Conservation (phyloP, 2,797 vertebrate species). For the Discoglossus pictus region DNA sequence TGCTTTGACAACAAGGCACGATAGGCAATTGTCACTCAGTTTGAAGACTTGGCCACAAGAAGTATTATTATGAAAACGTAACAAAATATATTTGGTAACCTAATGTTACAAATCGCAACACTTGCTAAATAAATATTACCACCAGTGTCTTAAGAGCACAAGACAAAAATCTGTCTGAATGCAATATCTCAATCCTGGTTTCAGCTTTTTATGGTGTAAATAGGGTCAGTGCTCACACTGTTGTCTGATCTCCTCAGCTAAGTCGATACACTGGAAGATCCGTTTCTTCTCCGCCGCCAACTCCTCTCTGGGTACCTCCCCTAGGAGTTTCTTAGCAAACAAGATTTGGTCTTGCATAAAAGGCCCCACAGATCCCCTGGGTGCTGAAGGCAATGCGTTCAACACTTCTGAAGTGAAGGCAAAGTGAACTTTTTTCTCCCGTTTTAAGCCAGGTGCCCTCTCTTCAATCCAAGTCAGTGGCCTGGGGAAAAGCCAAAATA, state of each 20-base stretch:
- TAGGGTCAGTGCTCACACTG: constrained; percentile 62
- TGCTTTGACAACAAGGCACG: constrained; percentile 26
- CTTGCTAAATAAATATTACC: too few species aligned
- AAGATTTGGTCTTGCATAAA: constrained; percentile 90
- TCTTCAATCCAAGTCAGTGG: constrained; percentile 91
- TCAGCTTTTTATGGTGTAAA: constrained; percentile 17
- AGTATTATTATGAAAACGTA: too few species aligned
- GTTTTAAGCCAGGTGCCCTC: constrained; percentile 76
- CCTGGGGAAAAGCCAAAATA: constrained; percentile 63
- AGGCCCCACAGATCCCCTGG: constrained; percentile 74
- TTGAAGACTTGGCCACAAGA: too few species aligned
- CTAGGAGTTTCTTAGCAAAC: constrained; percentile 83
- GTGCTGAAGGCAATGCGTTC: constrained; percentile 75
- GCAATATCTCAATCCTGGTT: background rate
- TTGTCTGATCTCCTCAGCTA: constrained; percentile 79
- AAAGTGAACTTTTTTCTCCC: constrained; percentile 82
- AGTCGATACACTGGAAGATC: constrained; percentile 81
- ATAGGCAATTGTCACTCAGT: background rate
- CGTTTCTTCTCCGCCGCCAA: constrained; percentile 74
- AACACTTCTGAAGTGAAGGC: constrained; percentile 78
- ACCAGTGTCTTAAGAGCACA: too few species aligned
- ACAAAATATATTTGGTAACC: too few species aligned
- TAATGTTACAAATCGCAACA: too few species aligned
- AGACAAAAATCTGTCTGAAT: background rate
- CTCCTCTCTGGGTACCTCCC: constrained; percentile 71